Evolutionary conservation across 2,797 vertebrate species (phyloP), one percentile per base, ranked within the genome.

Genomic region (Macroramphosus scolopax): DNA sequence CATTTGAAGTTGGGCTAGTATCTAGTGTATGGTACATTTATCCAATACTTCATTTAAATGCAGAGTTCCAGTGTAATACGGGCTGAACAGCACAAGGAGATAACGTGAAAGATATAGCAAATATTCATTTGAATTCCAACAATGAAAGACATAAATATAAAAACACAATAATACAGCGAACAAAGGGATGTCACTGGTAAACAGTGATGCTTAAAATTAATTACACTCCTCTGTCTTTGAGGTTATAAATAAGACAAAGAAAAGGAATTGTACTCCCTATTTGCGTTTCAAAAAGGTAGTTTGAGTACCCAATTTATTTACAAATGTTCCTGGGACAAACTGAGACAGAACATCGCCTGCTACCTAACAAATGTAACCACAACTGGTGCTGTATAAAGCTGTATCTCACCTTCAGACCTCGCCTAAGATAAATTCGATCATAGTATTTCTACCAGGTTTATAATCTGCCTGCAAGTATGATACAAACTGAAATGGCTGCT

Each of bases 211-310:
- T 68, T 72, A 44, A 64, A 79, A 71, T 63, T 54, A 55, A 67
- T 80, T 62, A 72, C 60, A 65, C 33, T 36, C 45, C 68, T 66
- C 73, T 61, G 65, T 53, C 61, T 55, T 60, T 47, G 34, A 56
- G 31, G 30, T 75, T 72, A 81, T 72, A 77, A 83, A 84, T 78
- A 78, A 65, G 69, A 78, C 66, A 71, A 81, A 68, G 38, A 58
- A 69, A 71, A 72, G 33, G 8, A 64, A 66, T 17, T 33, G 32
- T 34, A 43, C 41, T 51, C 57, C 48, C 45, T 55, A 34, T 51
- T 38, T 51, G 22, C 51, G 58, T 57, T 70, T 63, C 45, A 65
- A 50, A n/a, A 53, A 55, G 53, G 57, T 63, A 68, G 53, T 54
- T 64, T 45, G 70, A 54, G 67, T 83, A 62, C 49, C 20, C 54